These are phyloP conservation scores for Neolamprologus modestus DNA, from an alignment of 2,113 vertebrate genomes.

Conservation along the genomic window DNA sequence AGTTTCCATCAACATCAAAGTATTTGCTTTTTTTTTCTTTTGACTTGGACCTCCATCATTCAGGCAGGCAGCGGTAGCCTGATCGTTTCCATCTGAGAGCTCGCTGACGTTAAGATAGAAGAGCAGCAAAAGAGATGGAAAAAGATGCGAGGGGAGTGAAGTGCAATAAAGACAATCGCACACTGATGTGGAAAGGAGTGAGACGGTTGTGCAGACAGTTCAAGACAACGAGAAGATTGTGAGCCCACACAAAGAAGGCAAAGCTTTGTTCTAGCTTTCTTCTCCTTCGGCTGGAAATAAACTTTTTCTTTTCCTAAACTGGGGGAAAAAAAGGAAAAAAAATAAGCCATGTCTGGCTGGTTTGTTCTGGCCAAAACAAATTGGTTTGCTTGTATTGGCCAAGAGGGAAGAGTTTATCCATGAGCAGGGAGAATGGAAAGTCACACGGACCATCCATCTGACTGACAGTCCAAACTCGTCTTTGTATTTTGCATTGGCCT, in stretches of 20 bases:
- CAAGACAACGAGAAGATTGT: neutral
- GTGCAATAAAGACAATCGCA: neutral
- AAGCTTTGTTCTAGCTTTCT: neutral
- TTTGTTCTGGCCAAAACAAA: neutral
- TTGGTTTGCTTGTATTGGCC: constrained; percentile 26
- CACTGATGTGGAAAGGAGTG: neutral
- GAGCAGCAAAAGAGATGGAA: neutral
- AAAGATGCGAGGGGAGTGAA: neutral
- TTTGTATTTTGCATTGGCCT: neutral
- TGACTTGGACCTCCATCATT: neutral
- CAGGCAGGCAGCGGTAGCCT: constrained; percentile 7
- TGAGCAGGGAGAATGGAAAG: neutral
- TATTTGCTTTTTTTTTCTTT: neutral
- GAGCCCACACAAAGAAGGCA: neutral
- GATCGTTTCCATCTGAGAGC: constrained; percentile 49
- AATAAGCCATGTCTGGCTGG: neutral
- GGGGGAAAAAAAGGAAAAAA: neutral
- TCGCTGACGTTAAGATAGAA: neutral
- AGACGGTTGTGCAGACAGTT: neutral
- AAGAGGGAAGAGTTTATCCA: neutral
- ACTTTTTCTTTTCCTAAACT: neutral
- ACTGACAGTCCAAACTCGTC: constrained; percentile 22
- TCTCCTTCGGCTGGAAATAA: neutral
- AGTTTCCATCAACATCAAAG: neutral
- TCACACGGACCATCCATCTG: neutral